phyloP scores from a whole-genome alignment of 2,113 vertebrate species.

The Vulpes vulpes region DNA sequence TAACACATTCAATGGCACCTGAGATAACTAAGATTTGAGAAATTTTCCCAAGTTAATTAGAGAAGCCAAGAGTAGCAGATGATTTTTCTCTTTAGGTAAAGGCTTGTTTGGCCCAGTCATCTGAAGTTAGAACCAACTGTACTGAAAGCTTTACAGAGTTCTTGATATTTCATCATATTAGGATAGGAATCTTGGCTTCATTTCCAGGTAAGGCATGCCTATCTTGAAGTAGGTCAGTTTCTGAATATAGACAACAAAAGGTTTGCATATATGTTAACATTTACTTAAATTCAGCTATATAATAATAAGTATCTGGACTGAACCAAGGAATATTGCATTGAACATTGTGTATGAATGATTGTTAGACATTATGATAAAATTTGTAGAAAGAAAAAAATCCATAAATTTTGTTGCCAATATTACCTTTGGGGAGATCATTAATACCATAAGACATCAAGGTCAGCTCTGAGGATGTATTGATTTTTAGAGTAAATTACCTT shows the following conservation, averaged over 20 bases:
- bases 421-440: conserved; percentile 57
- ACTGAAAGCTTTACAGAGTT: background rate
- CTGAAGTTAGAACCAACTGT: conserved; percentile 42
- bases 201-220: background rate
- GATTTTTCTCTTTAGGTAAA: conserved; percentile 28
- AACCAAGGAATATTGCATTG: background rate
- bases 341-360: background rate
- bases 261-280: background rate
- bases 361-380: conserved; percentile 13
- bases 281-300: background rate
- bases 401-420: conserved; percentile 56
- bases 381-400: background rate
- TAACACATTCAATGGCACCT: background rate
- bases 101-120: background rate
- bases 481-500: conserved; percentile 43
- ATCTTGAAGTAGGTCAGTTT: conserved; percentile 16
- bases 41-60: background rate
- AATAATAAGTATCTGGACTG: conserved; percentile 19
- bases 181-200: background rate
- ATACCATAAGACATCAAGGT: conserved; percentile 57
- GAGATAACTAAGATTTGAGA: conserved; percentile 48
- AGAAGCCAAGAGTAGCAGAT: background rate
- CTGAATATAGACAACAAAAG: conserved; percentile 47
- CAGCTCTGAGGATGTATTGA: background rate
- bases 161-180: conserved; percentile 57